Percentiles rank a stretch among this genome's conserved stretches.
phyloP scores from a whole-genome alignment of 2,113 vertebrate species.

The Gracilinanus agilis region DNA sequence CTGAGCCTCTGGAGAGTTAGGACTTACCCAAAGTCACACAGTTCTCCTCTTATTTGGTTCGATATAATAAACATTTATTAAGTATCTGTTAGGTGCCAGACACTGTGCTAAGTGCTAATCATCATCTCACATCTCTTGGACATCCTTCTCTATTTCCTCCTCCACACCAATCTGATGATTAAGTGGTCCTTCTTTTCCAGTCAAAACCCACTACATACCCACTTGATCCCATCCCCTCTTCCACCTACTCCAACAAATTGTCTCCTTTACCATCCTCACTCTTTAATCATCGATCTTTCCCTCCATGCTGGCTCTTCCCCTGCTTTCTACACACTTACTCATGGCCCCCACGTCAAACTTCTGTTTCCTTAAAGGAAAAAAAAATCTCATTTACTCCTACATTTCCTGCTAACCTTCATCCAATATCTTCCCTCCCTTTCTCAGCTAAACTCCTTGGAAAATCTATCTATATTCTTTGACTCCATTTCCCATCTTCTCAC shows the following conservation, averaged over 20 bases:
- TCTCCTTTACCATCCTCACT: not conserved
- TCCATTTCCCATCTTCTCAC: no score
- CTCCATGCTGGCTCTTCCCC: not conserved
- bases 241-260: not conserved
- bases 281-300: not conserved
- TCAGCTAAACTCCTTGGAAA: no score
- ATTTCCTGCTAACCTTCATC: not conserved
- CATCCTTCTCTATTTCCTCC: not conserved
- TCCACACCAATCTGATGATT: not conserved
- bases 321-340: not conserved
- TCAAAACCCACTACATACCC: not conserved
- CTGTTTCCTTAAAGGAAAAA: not conserved
- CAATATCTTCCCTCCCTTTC: not conserved
- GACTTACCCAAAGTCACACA: not conserved
- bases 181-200: not conserved
- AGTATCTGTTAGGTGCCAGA: not conserved
- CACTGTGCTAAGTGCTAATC: not conserved
- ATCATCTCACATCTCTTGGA: not conserved
- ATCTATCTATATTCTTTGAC: no score
- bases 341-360: not conserved
- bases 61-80: not conserved
- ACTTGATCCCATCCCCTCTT: not conserved
- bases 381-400: not conserved
- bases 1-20: not conserved
- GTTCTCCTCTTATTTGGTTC: not conserved